Conservation (phyloP, 1,140 invertebrate species). For the Paramacrobiotus metropolitanus region DNA sequence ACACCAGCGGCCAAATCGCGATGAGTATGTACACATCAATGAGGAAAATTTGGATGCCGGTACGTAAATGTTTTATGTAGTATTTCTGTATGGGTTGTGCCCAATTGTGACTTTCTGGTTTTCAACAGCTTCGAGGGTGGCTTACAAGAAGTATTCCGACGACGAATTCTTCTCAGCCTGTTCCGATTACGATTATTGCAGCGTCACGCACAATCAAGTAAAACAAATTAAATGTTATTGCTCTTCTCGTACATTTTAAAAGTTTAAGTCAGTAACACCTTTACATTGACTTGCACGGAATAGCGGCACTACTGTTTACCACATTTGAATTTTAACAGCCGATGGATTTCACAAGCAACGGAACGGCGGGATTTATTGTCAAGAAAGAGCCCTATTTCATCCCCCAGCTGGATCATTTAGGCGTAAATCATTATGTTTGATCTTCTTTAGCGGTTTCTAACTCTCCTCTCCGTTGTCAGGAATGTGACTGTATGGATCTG, state of each 20-base stretch:
- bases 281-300: too few species aligned
- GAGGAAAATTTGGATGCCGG: not conserved
- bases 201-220: not conserved
- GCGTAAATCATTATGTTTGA: too few species aligned
- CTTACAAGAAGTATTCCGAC: not conserved
- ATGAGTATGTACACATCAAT: not conserved
- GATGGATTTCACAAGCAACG: not conserved
- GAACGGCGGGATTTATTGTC: not conserved
- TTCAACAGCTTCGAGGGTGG: not conserved
- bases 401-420: not conserved
- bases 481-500: not conserved
- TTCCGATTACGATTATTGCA: not conserved
- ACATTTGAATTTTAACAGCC: too few species aligned
- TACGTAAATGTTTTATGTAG: not conserved
- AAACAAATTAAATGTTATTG: too few species aligned
- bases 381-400: not conserved
- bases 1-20: constrained; percentile 2
- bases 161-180: not conserved
- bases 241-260: too few species aligned
- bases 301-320: too few species aligned
- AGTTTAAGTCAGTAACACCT: too few species aligned
- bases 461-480: too few species aligned
- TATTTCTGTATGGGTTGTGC: too few species aligned
- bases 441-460: too few species aligned
- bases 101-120: not conserved